These are phyloP conservation scores for Sisyra terminalis DNA, from an alignment of 2,888 invertebrate species.

Conservation along the genomic window DNA sequence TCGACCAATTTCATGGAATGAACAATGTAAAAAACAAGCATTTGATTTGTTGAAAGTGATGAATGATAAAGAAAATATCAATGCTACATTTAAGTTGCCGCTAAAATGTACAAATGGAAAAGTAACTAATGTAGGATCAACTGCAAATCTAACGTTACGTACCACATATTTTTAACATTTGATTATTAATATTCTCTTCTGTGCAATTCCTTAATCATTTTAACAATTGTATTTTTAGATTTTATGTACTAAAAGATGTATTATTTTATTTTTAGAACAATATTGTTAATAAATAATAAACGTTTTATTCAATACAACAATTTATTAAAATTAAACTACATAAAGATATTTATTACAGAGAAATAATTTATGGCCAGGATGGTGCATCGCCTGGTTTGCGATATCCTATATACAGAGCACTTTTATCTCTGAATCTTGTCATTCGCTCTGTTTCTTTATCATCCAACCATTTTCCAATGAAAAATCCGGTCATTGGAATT, in stretches of 20 bases:
- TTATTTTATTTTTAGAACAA: not conserved
- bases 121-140: no score
- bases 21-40: slow-evolving; percentile 23
- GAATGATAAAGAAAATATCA: slow-evolving; percentile 17
- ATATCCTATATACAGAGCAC: slow-evolving; percentile 52
- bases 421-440: slow-evolving; percentile 60
- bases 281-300: not conserved
- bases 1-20: slow-evolving; percentile 20
- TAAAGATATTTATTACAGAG: not conserved
- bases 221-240: no score
- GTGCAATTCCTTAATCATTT: no score
- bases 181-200: no score
- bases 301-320: not conserved
- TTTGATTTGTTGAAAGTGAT: slow-evolving; percentile 23
- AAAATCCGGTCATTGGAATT: slow-evolving; percentile 38
- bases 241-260: not conserved
- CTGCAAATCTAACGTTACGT: not conserved
- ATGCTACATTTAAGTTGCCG: slow-evolving; percentile 10
- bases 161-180: slow-evolving; percentile 5
- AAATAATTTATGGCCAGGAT: slow-evolving; percentile 42
- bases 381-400: slow-evolving; percentile 49
- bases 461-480: slow-evolving; percentile 48
- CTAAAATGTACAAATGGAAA: not conserved
- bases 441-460: slow-evolving; percentile 52
- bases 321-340: not conserved